Evolutionary conservation across 2,888 invertebrate species (phyloP).

Genomic region (Coleophora flavipennella): DNA sequence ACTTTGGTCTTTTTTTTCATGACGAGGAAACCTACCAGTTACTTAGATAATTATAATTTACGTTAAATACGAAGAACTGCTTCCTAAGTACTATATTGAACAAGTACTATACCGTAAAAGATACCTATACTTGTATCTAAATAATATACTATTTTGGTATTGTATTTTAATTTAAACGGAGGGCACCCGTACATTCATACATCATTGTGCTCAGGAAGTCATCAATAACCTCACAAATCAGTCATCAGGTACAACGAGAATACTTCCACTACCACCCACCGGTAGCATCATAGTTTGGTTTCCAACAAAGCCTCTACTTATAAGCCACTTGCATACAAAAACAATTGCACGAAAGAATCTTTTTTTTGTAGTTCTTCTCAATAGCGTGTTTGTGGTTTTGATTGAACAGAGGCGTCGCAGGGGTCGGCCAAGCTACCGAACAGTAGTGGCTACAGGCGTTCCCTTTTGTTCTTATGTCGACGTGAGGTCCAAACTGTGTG

Average conservation of each 20-base stretch:
- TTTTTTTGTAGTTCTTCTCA: conserved; percentile 18
- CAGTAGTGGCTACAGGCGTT: conserved; percentile 32
- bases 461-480: conserved; percentile 47
- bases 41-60: too few relatives aligned
- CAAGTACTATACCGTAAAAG: too few relatives aligned
- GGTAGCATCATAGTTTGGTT: conserved; percentile 61
- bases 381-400: conserved; percentile 62
- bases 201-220: conserved; percentile 34
- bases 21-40: too few relatives aligned
- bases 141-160: too few relatives aligned
- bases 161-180: too few relatives aligned
- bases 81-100: too few relatives aligned
- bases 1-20: too few relatives aligned
- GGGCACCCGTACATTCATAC: conserved; percentile 14
- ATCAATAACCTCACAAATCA: conserved; percentile 57
- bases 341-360: conserved; percentile 26
- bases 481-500: conserved; percentile 49
- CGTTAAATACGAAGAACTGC: too few relatives aligned
- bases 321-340: conserved; percentile 30
- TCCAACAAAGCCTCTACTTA: conserved; percentile 42
- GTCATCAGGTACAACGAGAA: conserved; percentile 45
- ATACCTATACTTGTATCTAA: too few relatives aligned
- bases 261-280: conserved; percentile 50
- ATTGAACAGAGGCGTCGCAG: conserved; percentile 42
- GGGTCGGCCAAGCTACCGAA: conserved; percentile 49